These are phyloP conservation scores for Rhyacophila brunnea DNA, from an alignment of 1,140 invertebrate genomes.

Conservation along the genomic window DNA sequence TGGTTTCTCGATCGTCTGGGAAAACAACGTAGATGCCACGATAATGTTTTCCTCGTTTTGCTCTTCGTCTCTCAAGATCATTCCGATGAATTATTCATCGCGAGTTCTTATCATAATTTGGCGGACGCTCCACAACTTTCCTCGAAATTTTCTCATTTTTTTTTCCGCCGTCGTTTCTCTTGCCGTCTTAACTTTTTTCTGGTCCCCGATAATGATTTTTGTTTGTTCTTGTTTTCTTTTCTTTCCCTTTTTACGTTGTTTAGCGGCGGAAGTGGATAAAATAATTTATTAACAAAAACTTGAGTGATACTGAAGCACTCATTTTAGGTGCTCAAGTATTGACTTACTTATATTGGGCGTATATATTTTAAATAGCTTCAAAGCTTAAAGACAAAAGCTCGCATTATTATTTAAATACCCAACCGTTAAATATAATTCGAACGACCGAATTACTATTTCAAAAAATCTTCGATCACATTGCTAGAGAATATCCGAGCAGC, in stretches of 20 bases:
- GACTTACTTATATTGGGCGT: too few species aligned
- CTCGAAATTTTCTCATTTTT: conserved; percentile 7
- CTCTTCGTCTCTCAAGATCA: conserved; percentile 21
- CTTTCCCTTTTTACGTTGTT: background rate
- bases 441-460: too few species aligned
- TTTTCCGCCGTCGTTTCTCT: too few species aligned
- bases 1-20: too few species aligned
- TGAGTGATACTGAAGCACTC: background rate
- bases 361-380: too few species aligned
- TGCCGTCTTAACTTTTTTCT: conserved; percentile 15
- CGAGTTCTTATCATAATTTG: conserved; percentile 28
- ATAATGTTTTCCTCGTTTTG: conserved; percentile 15
- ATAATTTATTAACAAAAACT: background rate
- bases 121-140: conserved; percentile 26
- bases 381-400: too few species aligned
- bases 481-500: too few species aligned
- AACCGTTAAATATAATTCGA: too few species aligned
- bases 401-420: too few species aligned
- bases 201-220: conserved; percentile 27
- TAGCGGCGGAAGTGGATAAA: too few species aligned
- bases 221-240: conserved; percentile 25
- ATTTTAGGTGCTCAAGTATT: background rate
- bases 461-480: too few species aligned
- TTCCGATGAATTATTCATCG: conserved; percentile 30
- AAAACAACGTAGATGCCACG: background rate